These are phyloP conservation scores for Torymus auratus DNA, from an alignment of 2,888 invertebrate species.

Conservation along the genomic window DNA sequence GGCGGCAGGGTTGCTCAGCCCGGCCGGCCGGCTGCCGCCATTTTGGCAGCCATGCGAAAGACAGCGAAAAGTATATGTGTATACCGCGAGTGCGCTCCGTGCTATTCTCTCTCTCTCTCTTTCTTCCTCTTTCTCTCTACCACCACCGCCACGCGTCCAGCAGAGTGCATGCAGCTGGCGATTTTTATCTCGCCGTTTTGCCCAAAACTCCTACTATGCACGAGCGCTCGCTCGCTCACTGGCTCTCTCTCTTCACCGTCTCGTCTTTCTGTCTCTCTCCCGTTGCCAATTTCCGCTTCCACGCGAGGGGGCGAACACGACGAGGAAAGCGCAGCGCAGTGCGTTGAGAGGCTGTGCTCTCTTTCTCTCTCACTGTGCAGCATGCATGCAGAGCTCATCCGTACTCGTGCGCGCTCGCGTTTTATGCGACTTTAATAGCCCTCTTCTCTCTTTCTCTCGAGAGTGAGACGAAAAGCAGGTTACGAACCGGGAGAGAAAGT, in stretches of 20 bases:
- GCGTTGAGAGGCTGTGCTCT: not conserved
- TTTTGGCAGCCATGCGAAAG: slow-evolving; percentile 74
- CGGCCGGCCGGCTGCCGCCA: slow-evolving; percentile 72
- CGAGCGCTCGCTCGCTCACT: too few relatives aligned
- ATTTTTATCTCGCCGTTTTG: slow-evolving; percentile 39
- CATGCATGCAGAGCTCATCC: not conserved
- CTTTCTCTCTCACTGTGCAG: not conserved
- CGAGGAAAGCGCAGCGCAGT: slow-evolving; percentile 13
- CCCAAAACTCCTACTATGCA: slow-evolving; percentile 19
- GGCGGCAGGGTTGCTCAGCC: slow-evolving; percentile 52
- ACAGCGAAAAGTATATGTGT: slow-evolving; percentile 55
- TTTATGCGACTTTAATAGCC: slow-evolving; percentile 51
- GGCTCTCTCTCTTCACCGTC: not conserved
- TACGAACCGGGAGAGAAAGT: slow-evolving; percentile 39
- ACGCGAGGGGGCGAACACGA: slow-evolving; percentile 26
- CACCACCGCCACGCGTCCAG: not conserved
- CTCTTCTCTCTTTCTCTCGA: slow-evolving; percentile 18
- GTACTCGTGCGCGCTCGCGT: slow-evolving; percentile 4
- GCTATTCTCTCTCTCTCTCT: slow-evolving; percentile 54
- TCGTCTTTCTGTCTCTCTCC: slow-evolving; percentile 29
- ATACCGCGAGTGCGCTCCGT: slow-evolving; percentile 58
- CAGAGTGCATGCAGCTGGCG: slow-evolving; percentile 27
- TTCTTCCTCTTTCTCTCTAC: not conserved
- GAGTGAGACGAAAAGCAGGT: slow-evolving; percentile 31
- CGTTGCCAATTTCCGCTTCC: slow-evolving; percentile 46